phyloP scores from a whole-genome alignment of 2,797 vertebrate genomes.

The Eulemur rubriventer region DNA sequence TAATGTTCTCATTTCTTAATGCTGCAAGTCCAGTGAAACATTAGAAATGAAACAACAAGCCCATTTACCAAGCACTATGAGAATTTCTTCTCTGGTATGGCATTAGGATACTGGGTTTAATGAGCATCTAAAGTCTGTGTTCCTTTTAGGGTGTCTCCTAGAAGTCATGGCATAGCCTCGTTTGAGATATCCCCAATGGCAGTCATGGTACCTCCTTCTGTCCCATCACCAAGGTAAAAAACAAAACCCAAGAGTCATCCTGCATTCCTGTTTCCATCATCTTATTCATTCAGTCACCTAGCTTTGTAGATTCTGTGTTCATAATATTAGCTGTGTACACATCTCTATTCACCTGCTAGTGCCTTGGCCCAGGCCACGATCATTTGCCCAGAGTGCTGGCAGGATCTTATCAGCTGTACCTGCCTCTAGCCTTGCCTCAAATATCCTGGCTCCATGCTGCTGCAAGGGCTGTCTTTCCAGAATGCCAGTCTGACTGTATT shows the following conservation, averaged over 20 bases:
- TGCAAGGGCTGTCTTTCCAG: background rate
- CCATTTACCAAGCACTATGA: background rate
- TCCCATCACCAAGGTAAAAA: background rate
- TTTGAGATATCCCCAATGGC: background rate
- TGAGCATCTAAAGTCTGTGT: background rate
- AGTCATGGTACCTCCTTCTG: background rate
- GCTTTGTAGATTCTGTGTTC: background rate
- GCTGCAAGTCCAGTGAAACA: background rate
- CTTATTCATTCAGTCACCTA: background rate
- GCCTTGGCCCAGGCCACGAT: background rate
- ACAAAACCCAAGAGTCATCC: background rate
- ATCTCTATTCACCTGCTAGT: background rate
- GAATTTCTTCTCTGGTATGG: background rate
- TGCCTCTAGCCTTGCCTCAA: background rate
- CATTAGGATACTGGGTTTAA: background rate
- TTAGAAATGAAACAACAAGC: background rate
- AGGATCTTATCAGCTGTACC: background rate
- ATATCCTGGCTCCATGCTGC: background rate
- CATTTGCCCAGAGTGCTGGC: background rate
- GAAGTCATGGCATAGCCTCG: background rate
- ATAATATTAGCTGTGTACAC: background rate
- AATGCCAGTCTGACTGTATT: background rate
- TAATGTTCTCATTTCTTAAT: constrained; percentile 24
- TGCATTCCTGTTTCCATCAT: background rate
- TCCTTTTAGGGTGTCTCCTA: background rate